These are phyloP conservation scores for Aplidium turbinatum DNA, from an alignment of 23 tunicate genomes.

Conservation along the genomic window DNA sequence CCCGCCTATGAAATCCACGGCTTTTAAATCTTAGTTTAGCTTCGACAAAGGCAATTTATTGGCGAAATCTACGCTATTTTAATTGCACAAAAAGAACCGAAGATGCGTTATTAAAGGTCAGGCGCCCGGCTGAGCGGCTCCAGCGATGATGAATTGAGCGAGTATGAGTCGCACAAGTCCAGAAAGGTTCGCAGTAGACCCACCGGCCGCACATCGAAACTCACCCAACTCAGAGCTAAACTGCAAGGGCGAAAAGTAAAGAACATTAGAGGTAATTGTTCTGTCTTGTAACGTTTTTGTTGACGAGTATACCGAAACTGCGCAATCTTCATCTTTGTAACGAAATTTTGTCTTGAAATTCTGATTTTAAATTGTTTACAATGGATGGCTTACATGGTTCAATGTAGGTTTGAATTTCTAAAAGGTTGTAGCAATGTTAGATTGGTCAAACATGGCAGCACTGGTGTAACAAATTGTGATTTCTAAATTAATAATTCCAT, in stretches of 20 bases:
- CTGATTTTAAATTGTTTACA: not conserved
- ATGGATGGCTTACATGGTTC: not conserved
- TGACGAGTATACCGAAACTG: too few relatives aligned
- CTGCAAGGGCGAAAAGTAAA: constrained; percentile 46
- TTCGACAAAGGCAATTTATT: too few relatives aligned
- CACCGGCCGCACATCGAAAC: constrained; percentile 27
- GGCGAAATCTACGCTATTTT: too few relatives aligned
- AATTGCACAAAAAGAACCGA: too few relatives aligned
- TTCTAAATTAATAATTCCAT: too few relatives aligned
- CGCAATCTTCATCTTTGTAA: too few relatives aligned
- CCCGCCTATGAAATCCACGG: too few relatives aligned
- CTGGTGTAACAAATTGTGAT: too few relatives aligned
- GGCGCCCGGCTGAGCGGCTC: constrained; percentile 47
- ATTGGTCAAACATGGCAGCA: too few relatives aligned
- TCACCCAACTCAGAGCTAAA: constrained; percentile 66
- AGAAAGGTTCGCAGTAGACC: constrained; percentile 17
- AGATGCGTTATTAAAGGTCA: too few relatives aligned
- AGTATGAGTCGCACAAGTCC: constrained; percentile 37
- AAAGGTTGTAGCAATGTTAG: too few relatives aligned
- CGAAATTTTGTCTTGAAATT: not conserved
- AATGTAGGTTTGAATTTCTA: not conserved
- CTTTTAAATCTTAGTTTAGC: too few relatives aligned
- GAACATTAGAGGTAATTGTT: constrained; percentile 18
- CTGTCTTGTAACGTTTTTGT: not conserved
- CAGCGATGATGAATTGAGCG: constrained; percentile 67